Base-by-base conservation (phyloP, 2,797 vertebrate species). In the Nannoperca obscura region DNA sequence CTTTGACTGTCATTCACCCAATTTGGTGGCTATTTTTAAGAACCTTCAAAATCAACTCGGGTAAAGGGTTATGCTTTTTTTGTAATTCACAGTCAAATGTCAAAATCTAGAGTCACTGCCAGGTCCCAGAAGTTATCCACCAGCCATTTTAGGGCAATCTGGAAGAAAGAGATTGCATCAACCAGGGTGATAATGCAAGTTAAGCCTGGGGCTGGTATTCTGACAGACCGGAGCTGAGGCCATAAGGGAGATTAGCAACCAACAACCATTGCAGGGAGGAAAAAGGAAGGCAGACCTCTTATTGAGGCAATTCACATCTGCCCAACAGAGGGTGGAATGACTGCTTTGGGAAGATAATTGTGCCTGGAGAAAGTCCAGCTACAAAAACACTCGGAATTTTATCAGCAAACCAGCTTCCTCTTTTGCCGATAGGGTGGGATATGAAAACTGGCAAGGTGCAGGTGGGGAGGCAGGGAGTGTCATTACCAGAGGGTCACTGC, bases 291-390 rank as follows among this genome's bases (percentile, higher is more conserved):
- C 52, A 71, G 66, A 34, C 68, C 57, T 86, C 76, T 89, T 79
- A 85, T 58, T 82, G 81, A 91, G 62, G 85, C 78, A 74, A 85
- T 91, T 89, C 89, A 86, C 83, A 86, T 88, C 80, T 46, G 7
- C 80, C 78, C 53, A 14, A 81, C 74, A 76, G 83, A 81, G 82
- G 66, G 78, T 77, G 69, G 89, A 92, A 88, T 83, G 88, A 88
- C 91, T 93, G 92, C 79, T 79, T 78, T 57, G 46, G 76, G 54
- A 91, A 94, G 91, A 94, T 94, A 94, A 94, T 90, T 92, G 84
- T 81, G 75, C 80, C 63, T 76, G 65, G 68, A 87, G 88, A 90
- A 91, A 90, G 90, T 78, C 87, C 74, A 84, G 78, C 88, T 68
- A 59, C 75, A 84, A 74, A 71, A 90, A 90, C 71, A 80, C 72